Percentiles rank a stretch among this genome's conserved stretches.
These are phyloP conservation scores for Adelphocoris suturalis DNA, from an alignment of 2,888 invertebrate genomes.

Conservation along the genomic window DNA sequence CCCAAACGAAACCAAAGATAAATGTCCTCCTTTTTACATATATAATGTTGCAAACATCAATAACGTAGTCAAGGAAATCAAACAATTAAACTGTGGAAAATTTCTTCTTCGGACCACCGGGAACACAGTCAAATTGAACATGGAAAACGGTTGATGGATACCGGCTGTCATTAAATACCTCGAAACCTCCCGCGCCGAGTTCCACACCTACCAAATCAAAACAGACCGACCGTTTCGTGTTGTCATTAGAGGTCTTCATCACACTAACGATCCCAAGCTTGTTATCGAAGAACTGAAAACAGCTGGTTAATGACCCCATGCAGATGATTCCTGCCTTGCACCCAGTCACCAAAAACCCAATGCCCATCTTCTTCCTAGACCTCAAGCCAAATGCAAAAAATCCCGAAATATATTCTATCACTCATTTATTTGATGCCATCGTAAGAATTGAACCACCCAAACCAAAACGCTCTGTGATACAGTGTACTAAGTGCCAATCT, in stretches of 20 bases:
- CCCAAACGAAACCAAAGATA: no score
- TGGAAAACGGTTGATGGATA: no score
- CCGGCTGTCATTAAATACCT: no score
- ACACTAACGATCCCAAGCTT: slow-evolving; percentile 13
- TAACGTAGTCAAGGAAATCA: no score
- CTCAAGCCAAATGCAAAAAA: slow-evolving; percentile 62
- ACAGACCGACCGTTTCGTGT: slow-evolving; percentile 15
- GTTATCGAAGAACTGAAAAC: slow-evolving; percentile 48
- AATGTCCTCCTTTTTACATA: no score
- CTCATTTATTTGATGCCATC: slow-evolving; percentile 31
- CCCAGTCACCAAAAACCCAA: slow-evolving; percentile 52
- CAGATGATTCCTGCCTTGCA: slow-evolving; percentile 37
- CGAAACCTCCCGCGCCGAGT: not conserved
- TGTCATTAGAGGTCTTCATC: slow-evolving; percentile 54
- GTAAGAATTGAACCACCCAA: slow-evolving; percentile 54
- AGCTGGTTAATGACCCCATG: not conserved
- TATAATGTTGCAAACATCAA: no score
- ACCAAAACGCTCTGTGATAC: slow-evolving; percentile 49
- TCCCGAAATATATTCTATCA: slow-evolving; percentile 52
- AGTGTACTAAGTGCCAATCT: slow-evolving; percentile 59
- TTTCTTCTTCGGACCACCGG: no score
- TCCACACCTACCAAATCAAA: not conserved
- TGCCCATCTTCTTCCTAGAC: slow-evolving; percentile 61
- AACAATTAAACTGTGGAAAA: no score
- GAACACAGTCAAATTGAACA: no score